Evolutionary conservation across 2,888 invertebrate species (phyloP), one percentile per base, ranked within the genome.

Genomic region (Pharmacophagus antenor): DNA sequence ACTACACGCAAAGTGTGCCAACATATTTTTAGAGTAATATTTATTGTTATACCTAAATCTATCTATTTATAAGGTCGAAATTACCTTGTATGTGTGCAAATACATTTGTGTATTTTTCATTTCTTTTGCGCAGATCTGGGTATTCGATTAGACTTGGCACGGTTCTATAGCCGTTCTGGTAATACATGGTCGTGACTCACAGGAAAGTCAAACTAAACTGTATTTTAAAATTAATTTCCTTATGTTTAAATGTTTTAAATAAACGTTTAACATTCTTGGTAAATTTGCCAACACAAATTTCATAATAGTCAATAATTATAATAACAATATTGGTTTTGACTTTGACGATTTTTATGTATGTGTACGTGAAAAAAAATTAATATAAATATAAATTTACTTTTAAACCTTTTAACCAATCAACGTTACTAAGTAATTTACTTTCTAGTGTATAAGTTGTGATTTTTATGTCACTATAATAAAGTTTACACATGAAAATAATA

Each of bases 121-220:
- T 58, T 58, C 50, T 49, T 58, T 47, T 44, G 20, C 51, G 52
- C 49, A 59, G 67, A 70, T 72, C 64, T 63, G 27, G 64, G 61
- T 55, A 60, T 64, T 63, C 64, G 70, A 73, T 72, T 70, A 69
- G 66, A 65, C 57, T 75, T 73, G 72, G 72, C 75, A 73, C 69
- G 65, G 66, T 62, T 55, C 48, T 46, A 21, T 50, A 48, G 55
- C 37, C 47, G 22, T 65, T 63, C 62, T 59, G 60, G 59, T 59
- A 48, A 63, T 42, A 58, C 20, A 51, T 49, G 56, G 31, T 10
- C 44, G 47, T 68, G 63, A 65, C 27, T 67, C 65, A 67, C 21
- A 15, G 41, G 15, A 51, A 31, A 41, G 41, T n/a, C n/a, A 18
- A 18, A n/a, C 20, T 18, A 7, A 44, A 44, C 18, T 44, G 10